Evolutionary conservation across 1,140 invertebrate genomes (phyloP), one percentile per base, ranked within the genome.

Genomic region (Aleiodes sp.): DNA sequence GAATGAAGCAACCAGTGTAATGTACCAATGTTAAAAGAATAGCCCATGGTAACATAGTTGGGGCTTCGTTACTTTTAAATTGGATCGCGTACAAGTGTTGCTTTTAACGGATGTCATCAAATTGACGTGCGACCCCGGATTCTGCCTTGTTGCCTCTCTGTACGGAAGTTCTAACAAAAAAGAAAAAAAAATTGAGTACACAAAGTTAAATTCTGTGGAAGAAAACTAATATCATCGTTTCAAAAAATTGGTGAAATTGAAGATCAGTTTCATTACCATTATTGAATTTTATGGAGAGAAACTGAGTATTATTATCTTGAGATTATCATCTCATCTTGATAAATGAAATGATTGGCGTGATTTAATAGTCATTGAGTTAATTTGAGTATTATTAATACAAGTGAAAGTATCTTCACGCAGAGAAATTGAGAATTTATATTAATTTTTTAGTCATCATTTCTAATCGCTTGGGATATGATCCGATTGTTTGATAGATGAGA

Each of bases 101-200:
- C 78, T 77, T 79, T 81, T 82, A 80, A 78, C 82, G 83, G 83
- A 84, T 85, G 84, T 82, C 78, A 77, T 76, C 76, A 81, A 85
- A 86, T 86, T 86, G 71, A 75, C 84, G 84, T 86, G 84, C 71
- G 84, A 85, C 82, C 68, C 75, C 75, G 76, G 77, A 80, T 82
- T 81, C 78, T 76, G 69, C 21, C 56, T 61, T n/a, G 12, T 46
- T 62, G 29, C 33, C n/a, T n/a, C n/a, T 52, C 2, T 52, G 46
- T 68, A 61, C 73, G 73, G 73, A 74, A 74, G 67, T 64, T 60
- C 16, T 26, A 59, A 68, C 59, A 39, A 70, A 41, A 65, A 41
- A 46, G 31, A 4, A 10, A 52, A 52, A 52, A 52, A 52, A 52
- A 24, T 21, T 24, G 19, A 24, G 46, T n/a, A n/a, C n/a, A n/a